A percentile compares a stretch with the other conserved stretches of the same genome.
These are phyloP conservation scores for Sternarchorhynchus goeldii DNA, from an alignment of 2,797 vertebrate genomes.

Conservation along the genomic window DNA sequence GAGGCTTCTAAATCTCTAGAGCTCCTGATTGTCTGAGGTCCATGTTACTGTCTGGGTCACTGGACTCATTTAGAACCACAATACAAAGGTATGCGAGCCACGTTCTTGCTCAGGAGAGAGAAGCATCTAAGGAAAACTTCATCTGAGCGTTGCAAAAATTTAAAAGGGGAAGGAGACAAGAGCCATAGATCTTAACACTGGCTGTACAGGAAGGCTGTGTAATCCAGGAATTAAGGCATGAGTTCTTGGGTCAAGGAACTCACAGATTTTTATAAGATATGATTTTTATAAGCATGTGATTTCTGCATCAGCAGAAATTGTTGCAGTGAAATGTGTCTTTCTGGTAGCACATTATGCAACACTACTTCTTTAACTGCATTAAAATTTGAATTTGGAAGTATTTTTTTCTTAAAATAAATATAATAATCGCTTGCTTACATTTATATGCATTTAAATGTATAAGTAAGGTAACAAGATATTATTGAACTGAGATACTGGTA, in stretches of 20 bases:
- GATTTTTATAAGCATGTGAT: background rate
- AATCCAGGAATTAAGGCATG: slow-evolving; percentile 28
- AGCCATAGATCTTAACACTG: slow-evolving; percentile 3
- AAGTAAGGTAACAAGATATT: no score
- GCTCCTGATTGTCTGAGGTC: background rate
- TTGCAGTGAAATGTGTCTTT: no score
- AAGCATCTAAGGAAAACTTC: slow-evolving; percentile 25
- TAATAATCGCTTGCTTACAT: background rate
- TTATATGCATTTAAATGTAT: background rate
- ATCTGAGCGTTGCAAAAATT: background rate
- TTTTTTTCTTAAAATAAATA: no score
- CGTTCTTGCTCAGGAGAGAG: slow-evolving; percentile 14
- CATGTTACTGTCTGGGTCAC: slow-evolving; percentile 5
- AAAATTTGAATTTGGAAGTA: background rate
- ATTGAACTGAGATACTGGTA: no score
- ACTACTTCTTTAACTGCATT: background rate
- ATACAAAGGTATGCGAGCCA: slow-evolving; percentile 12
- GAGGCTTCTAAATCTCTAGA: background rate
- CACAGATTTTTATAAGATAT: background rate
- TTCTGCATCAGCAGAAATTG: background rate
- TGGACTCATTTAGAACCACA: slow-evolving; percentile 12
- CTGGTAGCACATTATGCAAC: no score
- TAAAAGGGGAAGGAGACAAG: slow-evolving; percentile 9
- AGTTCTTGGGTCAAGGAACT: slow-evolving; percentile 1
- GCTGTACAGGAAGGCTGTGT: background rate